Evolutionary conservation across 2,797 vertebrate genomes (phyloP).

Genomic region (Periophthalmus magnuspinnatus): DNA sequence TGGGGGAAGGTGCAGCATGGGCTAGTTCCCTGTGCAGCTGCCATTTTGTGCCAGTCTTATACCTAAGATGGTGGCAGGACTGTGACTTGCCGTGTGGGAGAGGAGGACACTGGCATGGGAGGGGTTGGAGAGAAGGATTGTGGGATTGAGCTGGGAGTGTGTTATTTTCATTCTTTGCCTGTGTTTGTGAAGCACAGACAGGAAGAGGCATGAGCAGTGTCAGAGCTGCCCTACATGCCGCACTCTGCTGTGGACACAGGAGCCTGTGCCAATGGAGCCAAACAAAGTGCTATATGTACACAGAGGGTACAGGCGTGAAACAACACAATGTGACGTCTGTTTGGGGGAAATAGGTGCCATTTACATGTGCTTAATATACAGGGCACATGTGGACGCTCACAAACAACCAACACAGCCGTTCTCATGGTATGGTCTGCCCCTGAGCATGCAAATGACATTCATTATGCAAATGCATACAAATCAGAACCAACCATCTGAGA

Average conservation of each 20-base stretch:
- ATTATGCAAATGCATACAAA: conserved; percentile 98
- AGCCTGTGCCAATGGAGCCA: conserved; percentile 22
- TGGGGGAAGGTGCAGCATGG: conserved; percentile 62
- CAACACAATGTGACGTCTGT: conserved; percentile 46
- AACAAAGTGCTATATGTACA: conserved; percentile 47
- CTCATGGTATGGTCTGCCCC: conserved; percentile 88
- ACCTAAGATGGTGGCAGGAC: conserved; percentile 81
- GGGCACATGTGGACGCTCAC: conserved; percentile 41
- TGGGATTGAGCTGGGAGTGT: conserved; percentile 70
- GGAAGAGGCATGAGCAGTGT: conserved; percentile 47
- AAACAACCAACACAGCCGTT: conserved; percentile 79
- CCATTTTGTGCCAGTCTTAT: conserved; percentile 80
- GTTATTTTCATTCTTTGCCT: conserved; percentile 63
- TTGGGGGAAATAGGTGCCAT: conserved; percentile 48
- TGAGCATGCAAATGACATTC: conserved; percentile 94
- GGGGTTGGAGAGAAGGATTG: conserved; percentile 70
- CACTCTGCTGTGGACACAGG: conserved; percentile 33
- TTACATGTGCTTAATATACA: conserved; percentile 64
- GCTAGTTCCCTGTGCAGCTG: conserved; percentile 64
- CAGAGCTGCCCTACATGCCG: conserved; percentile 58
- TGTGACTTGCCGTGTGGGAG: conserved; percentile 71
- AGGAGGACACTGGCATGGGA: conserved; percentile 72
- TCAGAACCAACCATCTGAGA: conserved; percentile 92
- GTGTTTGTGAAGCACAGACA: conserved; percentile 46
- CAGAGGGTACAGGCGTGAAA: conserved; percentile 24